Conservation (phyloP, 53 echinoderm and acorn worm species). For the Mesocentrotus franciscanus region DNA sequence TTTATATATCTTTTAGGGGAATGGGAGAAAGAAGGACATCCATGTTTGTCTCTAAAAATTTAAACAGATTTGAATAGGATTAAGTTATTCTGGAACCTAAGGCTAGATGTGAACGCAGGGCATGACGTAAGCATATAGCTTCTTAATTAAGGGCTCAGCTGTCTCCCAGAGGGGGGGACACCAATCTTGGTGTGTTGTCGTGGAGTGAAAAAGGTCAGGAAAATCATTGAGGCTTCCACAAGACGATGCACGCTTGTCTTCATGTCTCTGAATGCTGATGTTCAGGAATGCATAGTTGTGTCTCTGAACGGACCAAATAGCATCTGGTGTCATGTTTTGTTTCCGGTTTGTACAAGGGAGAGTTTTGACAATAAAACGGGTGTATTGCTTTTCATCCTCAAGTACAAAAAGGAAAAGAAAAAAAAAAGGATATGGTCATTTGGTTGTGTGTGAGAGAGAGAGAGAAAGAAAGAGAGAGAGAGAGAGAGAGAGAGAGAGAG, state of each 20-base stretch:
- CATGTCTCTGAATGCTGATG: background rate
- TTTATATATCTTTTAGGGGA: too few species aligned
- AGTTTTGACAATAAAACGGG: background rate
- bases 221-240: slow-evolving; percentile 10
- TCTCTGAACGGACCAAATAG: background rate
- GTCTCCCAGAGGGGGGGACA: slow-evolving; percentile 41
- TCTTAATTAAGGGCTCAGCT: slow-evolving; percentile 53
- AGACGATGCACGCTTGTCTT: background rate
- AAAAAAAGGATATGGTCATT: background rate
- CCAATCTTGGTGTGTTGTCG: slow-evolving; percentile 36
- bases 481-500: background rate
- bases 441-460: too few species aligned
- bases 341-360: background rate
- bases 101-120: background rate
- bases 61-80: too few species aligned
- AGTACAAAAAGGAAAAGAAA: background rate
- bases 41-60: too few species aligned
- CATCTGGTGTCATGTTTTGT: background rate
- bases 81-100: background rate
- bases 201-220: slow-evolving; percentile 39
- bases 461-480: background rate
- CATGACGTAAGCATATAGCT: slow-evolving; percentile 27
- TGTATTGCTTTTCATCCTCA: background rate
- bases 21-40: too few species aligned
- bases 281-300: background rate